A percentile compares a stretch with the other conserved stretches of the same genome.
Conservation (phyloP, 2,113 vertebrate species). For the Genyomyrus donnyi region DNA sequence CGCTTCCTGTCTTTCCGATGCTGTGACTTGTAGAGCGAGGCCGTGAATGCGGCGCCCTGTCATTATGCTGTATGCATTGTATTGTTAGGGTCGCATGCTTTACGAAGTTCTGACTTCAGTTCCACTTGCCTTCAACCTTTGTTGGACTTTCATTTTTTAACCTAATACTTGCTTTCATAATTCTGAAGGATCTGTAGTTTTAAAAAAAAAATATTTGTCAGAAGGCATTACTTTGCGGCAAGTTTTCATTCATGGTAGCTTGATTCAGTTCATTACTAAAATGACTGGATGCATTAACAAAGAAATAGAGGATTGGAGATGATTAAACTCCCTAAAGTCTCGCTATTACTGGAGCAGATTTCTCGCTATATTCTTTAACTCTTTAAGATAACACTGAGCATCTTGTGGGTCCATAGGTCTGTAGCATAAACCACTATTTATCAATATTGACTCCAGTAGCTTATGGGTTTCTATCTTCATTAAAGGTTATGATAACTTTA, state of each 20-base stretch:
- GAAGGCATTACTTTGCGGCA: not conserved
- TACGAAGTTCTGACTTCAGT: not conserved
- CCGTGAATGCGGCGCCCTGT: not conserved
- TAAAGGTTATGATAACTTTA: not conserved
- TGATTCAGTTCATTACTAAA: not conserved
- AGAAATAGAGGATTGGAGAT: not conserved
- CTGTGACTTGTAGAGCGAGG: not conserved
- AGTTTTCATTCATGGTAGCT: not conserved
- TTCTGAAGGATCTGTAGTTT: slow-evolving; percentile 2
- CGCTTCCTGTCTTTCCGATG: not conserved
- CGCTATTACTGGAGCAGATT: not conserved
- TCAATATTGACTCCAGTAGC: not conserved
- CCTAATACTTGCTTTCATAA: not conserved
- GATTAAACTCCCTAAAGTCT: not conserved
- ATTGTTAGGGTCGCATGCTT: not conserved
- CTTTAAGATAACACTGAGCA: not conserved
- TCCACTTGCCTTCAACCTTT: not conserved
- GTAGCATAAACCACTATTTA: slow-evolving; percentile 3
- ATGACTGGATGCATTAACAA: not conserved
- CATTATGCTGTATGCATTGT: not conserved
- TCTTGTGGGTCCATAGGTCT: not conserved
- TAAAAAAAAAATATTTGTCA: not conserved
- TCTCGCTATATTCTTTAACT: not conserved
- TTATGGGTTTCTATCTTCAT: not conserved
- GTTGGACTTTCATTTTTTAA: not conserved